Conservation (phyloP, 2,888 invertebrate genomes). For the Sclerodermus sp. region DNA sequence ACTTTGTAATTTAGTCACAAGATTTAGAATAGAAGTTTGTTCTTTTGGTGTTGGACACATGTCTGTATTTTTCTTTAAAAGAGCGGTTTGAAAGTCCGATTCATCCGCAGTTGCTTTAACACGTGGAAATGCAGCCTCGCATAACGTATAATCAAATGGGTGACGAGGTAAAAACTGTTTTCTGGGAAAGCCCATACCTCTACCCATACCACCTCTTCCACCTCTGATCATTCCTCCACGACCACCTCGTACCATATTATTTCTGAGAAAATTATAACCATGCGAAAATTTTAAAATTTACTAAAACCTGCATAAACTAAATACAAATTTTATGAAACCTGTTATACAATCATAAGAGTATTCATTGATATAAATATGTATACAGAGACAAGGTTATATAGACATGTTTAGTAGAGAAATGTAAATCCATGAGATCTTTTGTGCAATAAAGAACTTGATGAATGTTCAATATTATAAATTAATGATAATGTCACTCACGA, state of each 20-base stretch:
- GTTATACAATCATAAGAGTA: background rate
- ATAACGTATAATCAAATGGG: slow-evolving; percentile 84
- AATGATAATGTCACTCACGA: background rate
- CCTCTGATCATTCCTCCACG: slow-evolving; percentile 71
- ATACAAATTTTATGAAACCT: background rate
- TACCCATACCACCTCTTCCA: slow-evolving; percentile 67
- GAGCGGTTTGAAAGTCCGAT: slow-evolving; percentile 81
- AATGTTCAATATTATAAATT: background rate
- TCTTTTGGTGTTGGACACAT: slow-evolving; percentile 89
- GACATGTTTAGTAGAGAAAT: background rate
- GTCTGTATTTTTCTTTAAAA: slow-evolving; percentile 89
- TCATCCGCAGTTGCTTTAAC: slow-evolving; percentile 84
- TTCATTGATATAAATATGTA: background rate
- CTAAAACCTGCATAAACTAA: background rate
- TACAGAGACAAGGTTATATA: background rate
- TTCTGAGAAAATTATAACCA: slow-evolving; percentile 6
- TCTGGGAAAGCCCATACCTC: slow-evolving; percentile 68
- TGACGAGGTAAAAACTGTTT: slow-evolving; percentile 73
- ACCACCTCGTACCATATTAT: slow-evolving; percentile 65
- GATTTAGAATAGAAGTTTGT: slow-evolving; percentile 87
- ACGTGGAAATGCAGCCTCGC: slow-evolving; percentile 87
- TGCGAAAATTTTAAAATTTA: too few species aligned
- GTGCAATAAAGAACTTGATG: background rate
- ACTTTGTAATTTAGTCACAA: slow-evolving; percentile 93
- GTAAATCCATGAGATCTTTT: too few species aligned